Evolutionary conservation across 2,113 vertebrate species (phyloP), one percentile per base, ranked within the genome.

Genomic region (Ciconia maguari): DNA sequence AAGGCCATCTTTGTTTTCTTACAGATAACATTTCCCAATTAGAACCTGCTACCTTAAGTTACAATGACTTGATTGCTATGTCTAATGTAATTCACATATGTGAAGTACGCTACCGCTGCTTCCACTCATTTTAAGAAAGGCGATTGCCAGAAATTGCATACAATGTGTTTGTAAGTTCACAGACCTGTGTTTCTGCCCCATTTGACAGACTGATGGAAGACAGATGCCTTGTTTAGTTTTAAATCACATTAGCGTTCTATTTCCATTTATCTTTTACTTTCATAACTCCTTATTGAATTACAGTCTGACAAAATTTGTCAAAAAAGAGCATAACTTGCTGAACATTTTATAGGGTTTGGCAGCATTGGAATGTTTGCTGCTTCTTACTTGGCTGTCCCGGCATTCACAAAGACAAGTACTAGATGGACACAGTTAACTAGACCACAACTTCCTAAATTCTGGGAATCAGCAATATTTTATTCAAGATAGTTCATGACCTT

Each of bases 1-100:
- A 71, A 98, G 93, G 93, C 94, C 85, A 86, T 51, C 85, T 95
- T 93, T 95, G 90, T 87, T 93, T 96, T 97, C 77, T 77, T 91
- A 54, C 58, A 68, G 83, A 64, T 93, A 96, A 90, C 57, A 87
- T 84, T 88, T 85, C 54, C 66, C 90, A 93, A 89, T 96, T 96
- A 97, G 79, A 96, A 87, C 58, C 13, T 62, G 49, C 87, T 96
- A 96, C 87, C 72, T 81, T 83, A 94, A 90, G 86, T 94, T 76
- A 49, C 61, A 87, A 69, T 34, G 62, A 82, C 85, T 93, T 7
- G 18, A 95, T 83, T 66, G 36, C 48, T 52, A 75, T 61, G 44
- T 83, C 80, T 74, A 62, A 87, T 17, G 81, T 41, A 72, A 75
- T 79, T 75, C 89, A 83, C 48, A 5, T 11, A 49, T 10, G 48